These are phyloP conservation scores for Tadarida brasiliensis DNA, from an alignment of 2,797 vertebrate species.

Conservation along the genomic window DNA sequence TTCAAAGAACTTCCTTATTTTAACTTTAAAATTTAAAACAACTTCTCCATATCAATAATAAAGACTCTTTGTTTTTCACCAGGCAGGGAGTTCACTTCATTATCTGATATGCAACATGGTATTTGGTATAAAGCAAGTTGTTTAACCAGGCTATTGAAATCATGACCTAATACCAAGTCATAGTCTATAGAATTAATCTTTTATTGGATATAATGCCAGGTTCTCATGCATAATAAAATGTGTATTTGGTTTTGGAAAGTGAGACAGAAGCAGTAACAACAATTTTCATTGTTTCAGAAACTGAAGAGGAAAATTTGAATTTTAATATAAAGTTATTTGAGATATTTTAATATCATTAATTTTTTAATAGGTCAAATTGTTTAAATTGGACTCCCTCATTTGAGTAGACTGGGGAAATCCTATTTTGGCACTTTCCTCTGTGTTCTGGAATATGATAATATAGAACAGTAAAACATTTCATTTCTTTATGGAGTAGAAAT, in stretches of 20 bases:
- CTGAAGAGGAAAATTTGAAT: conserved; percentile 19
- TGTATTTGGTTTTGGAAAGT: neutral
- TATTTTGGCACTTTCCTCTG: conserved; percentile 1
- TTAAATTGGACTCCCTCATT: neutral
- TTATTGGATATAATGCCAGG: neutral
- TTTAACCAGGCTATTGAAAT: conserved; percentile 47
- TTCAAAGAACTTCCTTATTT: conserved; percentile 80
- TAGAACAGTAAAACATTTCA: neutral
- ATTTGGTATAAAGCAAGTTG: conserved; percentile 9
- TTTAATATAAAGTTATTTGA: conserved; percentile 29
- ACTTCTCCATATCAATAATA: conserved; percentile 77
- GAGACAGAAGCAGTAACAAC: neutral
- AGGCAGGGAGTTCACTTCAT: conserved; percentile 61
- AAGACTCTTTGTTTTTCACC: conserved; percentile 63
- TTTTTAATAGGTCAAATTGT: neutral
- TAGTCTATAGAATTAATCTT: neutral
- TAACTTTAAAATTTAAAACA: conserved; percentile 72
- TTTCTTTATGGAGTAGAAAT: conserved; percentile 17
- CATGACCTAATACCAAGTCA: neutral
- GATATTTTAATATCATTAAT: neutral
- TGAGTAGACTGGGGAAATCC: conserved; percentile 61
- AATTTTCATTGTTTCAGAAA: conserved; percentile 20
- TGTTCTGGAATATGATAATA: neutral
- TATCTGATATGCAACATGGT: conserved; percentile 46
- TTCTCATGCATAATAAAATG: neutral